Conservation (phyloP, 2,888 invertebrate genomes). For the Lithophane socia region DNA sequence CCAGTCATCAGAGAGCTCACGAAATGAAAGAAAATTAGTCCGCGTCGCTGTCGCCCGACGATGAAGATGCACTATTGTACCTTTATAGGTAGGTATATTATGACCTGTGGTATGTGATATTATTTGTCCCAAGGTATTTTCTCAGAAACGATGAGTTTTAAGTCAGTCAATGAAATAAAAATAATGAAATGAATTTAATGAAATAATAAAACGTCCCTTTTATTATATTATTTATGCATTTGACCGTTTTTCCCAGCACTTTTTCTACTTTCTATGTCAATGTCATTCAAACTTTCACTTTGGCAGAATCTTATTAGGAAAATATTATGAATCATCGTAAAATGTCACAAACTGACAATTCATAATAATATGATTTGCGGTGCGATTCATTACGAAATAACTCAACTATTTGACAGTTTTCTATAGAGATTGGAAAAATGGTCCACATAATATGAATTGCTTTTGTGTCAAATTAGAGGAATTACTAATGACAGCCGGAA, state of each 20-base stretch:
- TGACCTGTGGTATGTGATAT: neutral
- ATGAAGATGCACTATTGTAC: neutral
- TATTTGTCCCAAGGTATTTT: neutral
- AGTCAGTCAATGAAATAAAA: neutral
- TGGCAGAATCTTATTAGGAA: too few species aligned
- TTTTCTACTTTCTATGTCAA: constrained; percentile 20
- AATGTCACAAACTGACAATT: too few species aligned
- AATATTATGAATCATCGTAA: too few species aligned
- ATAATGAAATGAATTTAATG: neutral
- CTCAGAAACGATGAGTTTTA: neutral
- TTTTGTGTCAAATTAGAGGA: too few species aligned
- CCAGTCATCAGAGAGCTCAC: neutral
- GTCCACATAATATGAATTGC: too few species aligned
- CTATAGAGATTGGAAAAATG: too few species aligned
- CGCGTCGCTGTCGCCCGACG: too few species aligned
- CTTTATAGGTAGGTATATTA: neutral
- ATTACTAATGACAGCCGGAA: too few species aligned
- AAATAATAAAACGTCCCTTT: neutral
- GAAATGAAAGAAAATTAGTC: neutral
- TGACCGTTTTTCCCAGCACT: constrained; percentile 17
- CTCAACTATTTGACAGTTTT: too few species aligned
- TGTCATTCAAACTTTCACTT: constrained; percentile 3
- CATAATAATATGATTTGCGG: too few species aligned
- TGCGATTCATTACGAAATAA: too few species aligned
- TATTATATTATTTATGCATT: constrained; percentile 19